A percentile compares a stretch with the other conserved stretches of the same genome.
phyloP scores from a whole-genome alignment of 2,888 invertebrate species.

The Coelopa pilipes region DNA sequence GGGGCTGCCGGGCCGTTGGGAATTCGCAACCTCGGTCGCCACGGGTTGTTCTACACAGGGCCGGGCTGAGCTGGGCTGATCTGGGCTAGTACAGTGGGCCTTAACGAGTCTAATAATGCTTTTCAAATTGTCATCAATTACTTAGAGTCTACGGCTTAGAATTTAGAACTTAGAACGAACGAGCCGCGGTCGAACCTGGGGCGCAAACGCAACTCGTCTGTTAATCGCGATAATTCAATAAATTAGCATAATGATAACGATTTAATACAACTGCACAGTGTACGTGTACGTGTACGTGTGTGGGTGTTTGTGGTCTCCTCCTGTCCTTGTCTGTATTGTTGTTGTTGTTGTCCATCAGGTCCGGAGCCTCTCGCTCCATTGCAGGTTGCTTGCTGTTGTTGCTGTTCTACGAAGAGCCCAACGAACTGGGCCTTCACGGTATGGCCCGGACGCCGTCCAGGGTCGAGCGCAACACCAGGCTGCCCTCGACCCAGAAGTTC shows the following conservation, averaged over 20 bases:
- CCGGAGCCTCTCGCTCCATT: neutral
- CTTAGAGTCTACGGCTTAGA: neutral
- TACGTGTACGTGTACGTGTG: neutral
- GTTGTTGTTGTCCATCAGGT: neutral
- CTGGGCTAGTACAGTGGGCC: too few species aligned
- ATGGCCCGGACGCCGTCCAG: constrained; percentile 70
- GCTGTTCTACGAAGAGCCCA: neutral
- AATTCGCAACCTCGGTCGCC: too few species aligned
- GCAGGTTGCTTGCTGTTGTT: neutral
- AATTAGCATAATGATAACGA: too few species aligned
- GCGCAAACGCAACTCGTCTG: too few species aligned
- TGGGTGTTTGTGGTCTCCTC: constrained; percentile 5
- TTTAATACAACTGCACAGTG: neutral
- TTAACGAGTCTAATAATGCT: constrained; percentile 55
- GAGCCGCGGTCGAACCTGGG: too few species aligned
- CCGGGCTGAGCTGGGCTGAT: too few species aligned
- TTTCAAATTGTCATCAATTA: constrained; percentile 52
- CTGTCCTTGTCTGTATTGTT: too few species aligned
- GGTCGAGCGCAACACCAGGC: constrained; percentile 84
- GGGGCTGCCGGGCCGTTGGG: too few species aligned
- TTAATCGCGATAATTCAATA: too few species aligned
- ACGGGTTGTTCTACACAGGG: too few species aligned
- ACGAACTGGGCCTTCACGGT: constrained; percentile 50
- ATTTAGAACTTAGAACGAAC: neutral
- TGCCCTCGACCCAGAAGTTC: constrained; percentile 98